Evolutionary conservation across 2,888 invertebrate genomes (phyloP).

Genomic region (Synanthedon tipuliformis): DNA sequence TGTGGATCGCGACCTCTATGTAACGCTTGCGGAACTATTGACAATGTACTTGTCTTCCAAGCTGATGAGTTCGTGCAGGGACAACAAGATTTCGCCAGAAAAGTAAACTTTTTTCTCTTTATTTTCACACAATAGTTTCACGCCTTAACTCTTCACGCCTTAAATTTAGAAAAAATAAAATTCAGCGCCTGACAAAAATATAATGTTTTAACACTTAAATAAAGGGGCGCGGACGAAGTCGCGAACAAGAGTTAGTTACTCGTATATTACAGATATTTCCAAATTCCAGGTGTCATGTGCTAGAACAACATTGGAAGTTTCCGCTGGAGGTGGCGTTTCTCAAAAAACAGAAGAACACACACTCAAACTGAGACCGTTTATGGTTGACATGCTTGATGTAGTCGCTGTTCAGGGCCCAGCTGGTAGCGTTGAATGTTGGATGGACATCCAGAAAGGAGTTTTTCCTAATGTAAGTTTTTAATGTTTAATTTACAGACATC

Average conservation of each 20-base stretch:
- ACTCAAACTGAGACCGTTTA: slow-evolving; percentile 71
- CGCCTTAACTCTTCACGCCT: too few relatives aligned
- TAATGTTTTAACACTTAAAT: too few relatives aligned
- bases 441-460: slow-evolving; percentile 79
- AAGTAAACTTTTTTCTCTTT: slow-evolving; percentile 27
- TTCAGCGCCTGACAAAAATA: too few relatives aligned
- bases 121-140: too few relatives aligned
- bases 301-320: slow-evolving; percentile 47
- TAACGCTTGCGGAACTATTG: slow-evolving; percentile 71
- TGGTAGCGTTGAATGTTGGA: slow-evolving; percentile 79
- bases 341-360: slow-evolving; percentile 37
- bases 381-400: slow-evolving; percentile 77
- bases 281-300: slow-evolving; percentile 53
- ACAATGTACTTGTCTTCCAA: slow-evolving; percentile 77
- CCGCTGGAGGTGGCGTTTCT: slow-evolving; percentile 25
- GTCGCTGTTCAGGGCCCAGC: slow-evolving; percentile 74
- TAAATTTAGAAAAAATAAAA: too few relatives aligned
- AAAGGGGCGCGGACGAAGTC: too few relatives aligned
- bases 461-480: slow-evolving; percentile 72
- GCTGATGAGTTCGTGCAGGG: slow-evolving; percentile 76
- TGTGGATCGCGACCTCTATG: slow-evolving; percentile 75
- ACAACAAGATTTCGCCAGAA: slow-evolving; percentile 74
- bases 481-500: too few relatives aligned
- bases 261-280: not conserved
- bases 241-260: too few relatives aligned